Evolutionary conservation across 1,140 invertebrate genomes (phyloP).

Genomic region (Saccostrea cuccullata): DNA sequence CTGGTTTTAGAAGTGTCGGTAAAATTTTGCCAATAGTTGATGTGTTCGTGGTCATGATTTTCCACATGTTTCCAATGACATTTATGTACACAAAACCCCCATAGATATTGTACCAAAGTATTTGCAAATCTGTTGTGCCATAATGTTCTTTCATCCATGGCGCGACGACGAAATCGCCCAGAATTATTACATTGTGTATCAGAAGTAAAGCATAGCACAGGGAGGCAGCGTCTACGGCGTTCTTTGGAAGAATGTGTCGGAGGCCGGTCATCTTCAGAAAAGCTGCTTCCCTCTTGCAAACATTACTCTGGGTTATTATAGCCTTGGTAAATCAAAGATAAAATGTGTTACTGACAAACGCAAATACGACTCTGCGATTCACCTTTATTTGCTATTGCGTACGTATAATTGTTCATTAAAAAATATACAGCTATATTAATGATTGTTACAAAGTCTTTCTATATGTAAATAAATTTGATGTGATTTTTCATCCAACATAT

Average conservation of each 20-base stretch:
- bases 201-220: constrained; percentile 45
- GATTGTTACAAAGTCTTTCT: too few relatives aligned
- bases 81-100: constrained; percentile 64
- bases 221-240: constrained; percentile 34
- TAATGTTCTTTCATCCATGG: constrained; percentile 53
- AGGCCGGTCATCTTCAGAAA: constrained; percentile 7
- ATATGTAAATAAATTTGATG: too few relatives aligned
- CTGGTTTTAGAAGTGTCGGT: constrained; percentile 62
- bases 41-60: constrained; percentile 62
- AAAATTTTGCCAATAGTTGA: constrained; percentile 60
- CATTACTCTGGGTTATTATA: not conserved
- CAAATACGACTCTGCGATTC: not conserved
- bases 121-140: constrained; percentile 34
- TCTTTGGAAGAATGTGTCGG: constrained; percentile 42
- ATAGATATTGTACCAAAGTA: constrained; percentile 58
- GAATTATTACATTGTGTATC: constrained; percentile 42
- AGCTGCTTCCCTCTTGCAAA: not conserved
- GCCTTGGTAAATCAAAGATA: not conserved
- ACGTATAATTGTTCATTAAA: not conserved
- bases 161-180: constrained; percentile 45
- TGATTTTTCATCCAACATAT: too few relatives aligned
- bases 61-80: constrained; percentile 62
- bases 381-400: not conserved
- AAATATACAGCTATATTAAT: too few relatives aligned
- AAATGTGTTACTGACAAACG: not conserved